Conservation (phyloP, 2,888 invertebrate genomes). For the Horisme vitalbata region DNA sequence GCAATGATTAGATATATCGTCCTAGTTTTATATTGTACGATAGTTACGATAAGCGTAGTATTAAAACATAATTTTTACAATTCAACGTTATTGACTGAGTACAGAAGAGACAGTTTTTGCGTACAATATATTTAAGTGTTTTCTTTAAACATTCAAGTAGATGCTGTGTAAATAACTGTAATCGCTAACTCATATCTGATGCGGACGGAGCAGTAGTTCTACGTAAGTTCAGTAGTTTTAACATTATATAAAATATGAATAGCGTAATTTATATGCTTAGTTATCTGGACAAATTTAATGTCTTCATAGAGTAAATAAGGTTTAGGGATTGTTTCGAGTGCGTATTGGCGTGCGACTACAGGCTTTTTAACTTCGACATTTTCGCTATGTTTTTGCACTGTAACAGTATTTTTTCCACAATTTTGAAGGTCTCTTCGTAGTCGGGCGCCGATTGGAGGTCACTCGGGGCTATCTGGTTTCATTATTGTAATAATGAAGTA, state of each 20-base stretch:
- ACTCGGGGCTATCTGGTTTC: conserved; percentile 66
- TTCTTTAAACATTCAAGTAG: conserved; percentile 57
- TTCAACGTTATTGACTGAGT: conserved; percentile 73
- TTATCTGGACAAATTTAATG: conserved; percentile 71
- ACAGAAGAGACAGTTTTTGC: conserved; percentile 61
- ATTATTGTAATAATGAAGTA: conserved; percentile 73
- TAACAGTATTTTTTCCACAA: conserved; percentile 12
- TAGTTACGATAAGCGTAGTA: conserved; percentile 67
- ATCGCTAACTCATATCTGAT: conserved; percentile 68
- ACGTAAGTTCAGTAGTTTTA: conserved; percentile 74
- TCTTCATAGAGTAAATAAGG: conserved; percentile 73
- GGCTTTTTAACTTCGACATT: background rate
- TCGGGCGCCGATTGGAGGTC: conserved; percentile 66
- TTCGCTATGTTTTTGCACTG: conserved; percentile 3
- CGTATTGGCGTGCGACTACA: conserved; percentile 71
- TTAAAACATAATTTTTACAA: conserved; percentile 66
- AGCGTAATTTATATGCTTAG: conserved; percentile 82
- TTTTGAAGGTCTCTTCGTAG: conserved; percentile 43
- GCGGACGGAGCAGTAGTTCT: conserved; percentile 64
- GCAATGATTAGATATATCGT: conserved; percentile 80
- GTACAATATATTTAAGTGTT: conserved; percentile 67
- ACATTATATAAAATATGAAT: conserved; percentile 71
- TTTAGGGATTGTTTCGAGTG: conserved; percentile 67
- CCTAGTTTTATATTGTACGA: conserved; percentile 70
- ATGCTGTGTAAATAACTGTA: conserved; percentile 67